These are phyloP conservation scores for Tonatia bakeri DNA, from an alignment of 2,113 vertebrate species.

Conservation along the genomic window DNA sequence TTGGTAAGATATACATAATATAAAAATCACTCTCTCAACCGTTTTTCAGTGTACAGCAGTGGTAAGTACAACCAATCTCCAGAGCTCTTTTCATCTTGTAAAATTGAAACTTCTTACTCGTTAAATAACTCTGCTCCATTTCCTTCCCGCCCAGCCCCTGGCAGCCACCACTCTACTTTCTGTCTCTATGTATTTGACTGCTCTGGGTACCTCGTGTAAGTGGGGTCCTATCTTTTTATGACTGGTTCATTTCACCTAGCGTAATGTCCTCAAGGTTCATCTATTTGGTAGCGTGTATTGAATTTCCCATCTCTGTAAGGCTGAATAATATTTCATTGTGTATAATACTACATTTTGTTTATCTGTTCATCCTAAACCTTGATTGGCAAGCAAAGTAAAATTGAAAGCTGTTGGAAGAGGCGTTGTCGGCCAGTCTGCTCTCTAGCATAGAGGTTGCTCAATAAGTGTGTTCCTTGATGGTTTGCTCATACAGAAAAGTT, in stretches of 20 bases:
- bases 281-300: background rate
- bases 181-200: background rate
- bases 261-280: background rate
- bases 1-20: background rate
- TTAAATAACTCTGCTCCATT: background rate
- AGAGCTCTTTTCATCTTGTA: background rate
- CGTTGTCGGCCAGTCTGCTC: background rate
- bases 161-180: background rate
- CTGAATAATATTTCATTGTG: background rate
- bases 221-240: background rate
- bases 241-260: background rate
- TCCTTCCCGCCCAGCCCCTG: too few species aligned
- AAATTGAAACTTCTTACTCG: background rate
- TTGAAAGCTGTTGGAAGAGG: background rate
- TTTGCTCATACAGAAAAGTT: conserved; percentile 14
- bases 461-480: background rate
- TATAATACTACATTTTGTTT: background rate
- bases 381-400: background rate
- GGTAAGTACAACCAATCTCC: background rate
- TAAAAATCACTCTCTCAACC: background rate
- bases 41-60: background rate
- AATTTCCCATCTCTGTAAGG: conserved; percentile 1
- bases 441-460: background rate
- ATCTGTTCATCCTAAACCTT: background rate
- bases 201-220: background rate